Conservation (phyloP, 53 echinoderm and acorn worm species). For the Echinometra lucunter region DNA sequence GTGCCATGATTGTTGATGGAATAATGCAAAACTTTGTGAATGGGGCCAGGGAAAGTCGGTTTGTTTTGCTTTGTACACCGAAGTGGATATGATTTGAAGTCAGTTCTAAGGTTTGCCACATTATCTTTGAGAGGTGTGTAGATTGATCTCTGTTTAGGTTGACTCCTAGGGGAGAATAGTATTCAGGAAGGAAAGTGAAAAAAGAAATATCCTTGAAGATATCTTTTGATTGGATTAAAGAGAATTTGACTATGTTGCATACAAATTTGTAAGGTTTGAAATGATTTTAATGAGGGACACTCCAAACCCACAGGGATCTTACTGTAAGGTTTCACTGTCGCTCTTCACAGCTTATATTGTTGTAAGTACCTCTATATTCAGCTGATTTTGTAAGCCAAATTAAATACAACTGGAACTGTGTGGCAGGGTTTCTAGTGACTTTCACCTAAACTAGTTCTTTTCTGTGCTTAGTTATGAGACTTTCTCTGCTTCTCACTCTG, state of each 20-base stretch:
- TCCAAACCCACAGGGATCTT: not conserved
- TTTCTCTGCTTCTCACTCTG: not conserved
- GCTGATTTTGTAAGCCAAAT: not conserved
- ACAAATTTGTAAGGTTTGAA: slow-evolving; percentile 27
- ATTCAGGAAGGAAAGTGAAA: not conserved
- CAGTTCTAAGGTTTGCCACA: not conserved
- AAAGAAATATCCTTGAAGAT: not conserved
- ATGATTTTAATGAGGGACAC: not conserved
- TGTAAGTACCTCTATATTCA: not conserved
- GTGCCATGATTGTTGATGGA: not conserved
- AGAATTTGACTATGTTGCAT: not conserved
- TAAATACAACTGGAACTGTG: not conserved
- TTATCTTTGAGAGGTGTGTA: too few relatives aligned
- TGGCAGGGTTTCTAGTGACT: not conserved
- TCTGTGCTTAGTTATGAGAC: not conserved
- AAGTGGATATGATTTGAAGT: not conserved
- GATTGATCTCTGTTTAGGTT: not conserved
- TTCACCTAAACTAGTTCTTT: not conserved
- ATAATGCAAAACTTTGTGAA: not conserved
- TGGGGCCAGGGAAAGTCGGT: not conserved
- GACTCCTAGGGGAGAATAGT: not conserved
- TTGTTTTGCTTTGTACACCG: not conserved
- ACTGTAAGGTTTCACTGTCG: not conserved
- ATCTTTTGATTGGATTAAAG: not conserved
- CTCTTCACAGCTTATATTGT: not conserved